Conservation (phyloP, 2,797 vertebrate species). For the Clarias laeviceps region DNA sequence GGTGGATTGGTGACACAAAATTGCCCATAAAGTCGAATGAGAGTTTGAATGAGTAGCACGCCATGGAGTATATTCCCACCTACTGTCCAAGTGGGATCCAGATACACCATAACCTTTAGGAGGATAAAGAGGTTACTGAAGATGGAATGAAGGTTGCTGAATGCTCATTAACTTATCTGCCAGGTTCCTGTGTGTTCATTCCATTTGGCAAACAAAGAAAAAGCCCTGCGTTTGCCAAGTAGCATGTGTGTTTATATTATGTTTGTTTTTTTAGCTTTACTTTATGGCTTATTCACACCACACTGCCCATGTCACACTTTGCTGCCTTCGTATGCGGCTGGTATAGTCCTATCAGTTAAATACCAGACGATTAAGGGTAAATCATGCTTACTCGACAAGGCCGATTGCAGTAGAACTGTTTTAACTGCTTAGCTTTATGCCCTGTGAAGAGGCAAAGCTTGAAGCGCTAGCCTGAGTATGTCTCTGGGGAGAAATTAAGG, state of each 20-base stretch:
- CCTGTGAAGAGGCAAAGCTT: slow-evolving; percentile 74
- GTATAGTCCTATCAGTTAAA: slow-evolving; percentile 47
- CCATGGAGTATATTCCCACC: background rate
- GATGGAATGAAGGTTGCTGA: background rate
- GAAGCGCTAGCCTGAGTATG: slow-evolving; percentile 69
- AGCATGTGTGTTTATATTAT: background rate
- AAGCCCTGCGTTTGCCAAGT: background rate
- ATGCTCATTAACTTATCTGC: background rate
- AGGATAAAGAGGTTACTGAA: background rate
- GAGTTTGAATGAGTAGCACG: background rate
- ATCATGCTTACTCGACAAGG: slow-evolving; percentile 75
- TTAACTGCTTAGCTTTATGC: slow-evolving; percentile 72
- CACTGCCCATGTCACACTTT: slow-evolving; percentile 10
- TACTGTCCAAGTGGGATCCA: background rate
- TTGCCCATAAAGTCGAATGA: background rate
- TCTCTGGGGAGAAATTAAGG: slow-evolving; percentile 75
- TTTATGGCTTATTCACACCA: slow-evolving; percentile 1
- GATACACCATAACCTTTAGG: background rate
- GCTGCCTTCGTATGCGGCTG: background rate
- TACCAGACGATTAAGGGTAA: slow-evolving; percentile 59
- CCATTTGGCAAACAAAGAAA: background rate
- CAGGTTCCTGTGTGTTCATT: background rate
- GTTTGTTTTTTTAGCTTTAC: background rate
- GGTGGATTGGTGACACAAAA: background rate
- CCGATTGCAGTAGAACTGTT: slow-evolving; percentile 74